Conservation (phyloP, 2,797 vertebrate genomes). For the Numenius phaeopus region DNA sequence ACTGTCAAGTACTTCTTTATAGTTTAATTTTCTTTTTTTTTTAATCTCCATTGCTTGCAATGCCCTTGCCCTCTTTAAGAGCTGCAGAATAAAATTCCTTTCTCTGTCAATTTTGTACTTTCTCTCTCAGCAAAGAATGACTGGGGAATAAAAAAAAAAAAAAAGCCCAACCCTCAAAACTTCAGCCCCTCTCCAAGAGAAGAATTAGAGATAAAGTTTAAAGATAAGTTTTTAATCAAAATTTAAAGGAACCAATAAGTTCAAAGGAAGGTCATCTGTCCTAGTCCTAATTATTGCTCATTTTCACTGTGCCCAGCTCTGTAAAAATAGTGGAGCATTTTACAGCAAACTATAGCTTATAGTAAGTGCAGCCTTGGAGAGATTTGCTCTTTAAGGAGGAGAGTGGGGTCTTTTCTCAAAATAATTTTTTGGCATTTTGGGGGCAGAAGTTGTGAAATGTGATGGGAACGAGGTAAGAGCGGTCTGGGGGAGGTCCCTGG, state of each 20-base stretch:
- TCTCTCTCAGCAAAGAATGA: neutral
- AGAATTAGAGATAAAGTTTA: neutral
- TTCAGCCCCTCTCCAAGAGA: neutral
- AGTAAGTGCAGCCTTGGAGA: neutral
- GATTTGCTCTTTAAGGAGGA: neutral
- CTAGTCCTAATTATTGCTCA: neutral
- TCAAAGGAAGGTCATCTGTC: neutral
- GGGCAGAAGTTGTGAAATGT: neutral
- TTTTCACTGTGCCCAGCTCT: neutral
- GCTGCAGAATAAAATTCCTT: conserved; percentile 46
- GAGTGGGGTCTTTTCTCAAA: neutral
- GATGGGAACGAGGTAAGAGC: neutral
- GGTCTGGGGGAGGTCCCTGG: neutral
- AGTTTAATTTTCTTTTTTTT: conserved; percentile 68
- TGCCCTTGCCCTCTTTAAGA: conserved; percentile 70
- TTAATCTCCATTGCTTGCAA: conserved; percentile 42
- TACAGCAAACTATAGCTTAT: neutral
- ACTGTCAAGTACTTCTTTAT: conserved; percentile 78
- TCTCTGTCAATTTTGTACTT: conserved; percentile 44
- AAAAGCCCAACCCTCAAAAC: neutral
- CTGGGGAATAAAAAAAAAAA: neutral
- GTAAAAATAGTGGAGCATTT: neutral
- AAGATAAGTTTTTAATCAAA: neutral
- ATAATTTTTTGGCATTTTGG: neutral
- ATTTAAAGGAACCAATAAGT: neutral